phyloP scores from a whole-genome alignment of 2,113 vertebrate species.

The Chaenocephalus aceratus region DNA sequence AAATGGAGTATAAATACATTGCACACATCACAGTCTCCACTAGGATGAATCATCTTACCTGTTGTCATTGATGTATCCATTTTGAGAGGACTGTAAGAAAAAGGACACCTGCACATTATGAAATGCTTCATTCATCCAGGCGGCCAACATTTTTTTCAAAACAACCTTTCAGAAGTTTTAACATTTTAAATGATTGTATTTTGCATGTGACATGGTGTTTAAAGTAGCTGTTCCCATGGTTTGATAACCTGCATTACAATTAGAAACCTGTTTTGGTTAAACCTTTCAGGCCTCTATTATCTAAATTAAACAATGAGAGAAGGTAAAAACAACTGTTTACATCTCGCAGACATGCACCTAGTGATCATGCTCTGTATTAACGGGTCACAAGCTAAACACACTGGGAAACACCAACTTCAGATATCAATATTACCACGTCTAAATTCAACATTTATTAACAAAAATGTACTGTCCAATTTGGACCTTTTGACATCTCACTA shows the following conservation, averaged over 20 bases:
- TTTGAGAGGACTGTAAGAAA: conserved; percentile 94
- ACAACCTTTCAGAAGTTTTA: not conserved
- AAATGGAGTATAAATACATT: conserved; percentile 10
- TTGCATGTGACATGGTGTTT: not conserved
- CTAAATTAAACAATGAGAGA: not conserved
- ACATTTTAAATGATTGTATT: not conserved
- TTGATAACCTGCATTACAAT: not conserved
- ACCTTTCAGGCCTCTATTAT: not conserved
- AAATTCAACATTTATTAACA: not conserved
- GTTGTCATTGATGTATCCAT: conserved; percentile 96
- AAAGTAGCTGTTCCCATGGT: not conserved
- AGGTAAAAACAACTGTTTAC: not conserved
- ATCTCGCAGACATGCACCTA: not conserved
- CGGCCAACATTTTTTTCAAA: not conserved
- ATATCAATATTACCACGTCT: not conserved
- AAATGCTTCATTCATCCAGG: conserved; percentile 60
- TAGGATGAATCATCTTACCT: conserved; percentile 87
- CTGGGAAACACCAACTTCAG: not conserved
- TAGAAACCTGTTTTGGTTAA: not conserved
- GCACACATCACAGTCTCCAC: conserved; percentile 13
- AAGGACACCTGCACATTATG: conserved; percentile 85
- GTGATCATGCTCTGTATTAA: not conserved
- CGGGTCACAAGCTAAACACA: not conserved
- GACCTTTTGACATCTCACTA: not conserved
- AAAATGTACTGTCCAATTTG: not conserved